Percentiles rank a stretch among this genome's conserved stretches.
Conservation (phyloP, 2,888 invertebrate species). For the Timema podura region DNA sequence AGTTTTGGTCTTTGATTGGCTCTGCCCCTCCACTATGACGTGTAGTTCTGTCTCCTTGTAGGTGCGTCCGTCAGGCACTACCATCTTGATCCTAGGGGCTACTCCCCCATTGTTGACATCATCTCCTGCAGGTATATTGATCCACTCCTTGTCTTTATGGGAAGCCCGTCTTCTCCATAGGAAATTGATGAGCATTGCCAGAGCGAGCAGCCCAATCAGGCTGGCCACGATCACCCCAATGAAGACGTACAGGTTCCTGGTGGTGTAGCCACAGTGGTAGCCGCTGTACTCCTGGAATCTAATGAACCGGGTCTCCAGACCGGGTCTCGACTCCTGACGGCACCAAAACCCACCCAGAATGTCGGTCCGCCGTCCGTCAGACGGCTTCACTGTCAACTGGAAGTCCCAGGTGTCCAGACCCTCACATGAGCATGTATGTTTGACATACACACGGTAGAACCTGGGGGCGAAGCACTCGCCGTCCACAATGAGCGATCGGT, state of each 20-base stretch:
- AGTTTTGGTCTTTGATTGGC: no score
- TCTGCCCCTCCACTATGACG: slow-evolving; percentile 80
- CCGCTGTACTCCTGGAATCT: slow-evolving; percentile 26
- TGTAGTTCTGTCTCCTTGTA: slow-evolving; percentile 83
- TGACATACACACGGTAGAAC: slow-evolving; percentile 56
- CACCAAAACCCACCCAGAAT: slow-evolving; percentile 24
- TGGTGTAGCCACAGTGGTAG: slow-evolving; percentile 23
- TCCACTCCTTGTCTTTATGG: slow-evolving; percentile 21
- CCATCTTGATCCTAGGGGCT: slow-evolving; percentile 21
- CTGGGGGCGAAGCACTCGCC: slow-evolving; percentile 52
- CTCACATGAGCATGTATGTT: slow-evolving; percentile 56
- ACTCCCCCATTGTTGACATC: slow-evolving; percentile 1
- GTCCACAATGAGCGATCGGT: slow-evolving; percentile 57
- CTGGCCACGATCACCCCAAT: slow-evolving; percentile 20
- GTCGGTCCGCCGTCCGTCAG: slow-evolving; percentile 18
- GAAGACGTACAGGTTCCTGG: slow-evolving; percentile 21
- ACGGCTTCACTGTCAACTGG: slow-evolving; percentile 33
- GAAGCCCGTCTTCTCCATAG: slow-evolving; percentile 20
- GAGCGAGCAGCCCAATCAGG: slow-evolving; percentile 13
- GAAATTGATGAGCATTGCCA: slow-evolving; percentile 20
- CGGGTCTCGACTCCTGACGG: slow-evolving; percentile 9
- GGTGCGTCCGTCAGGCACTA: slow-evolving; percentile 49
- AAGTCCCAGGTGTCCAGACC: slow-evolving; percentile 41
- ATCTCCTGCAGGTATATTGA: slow-evolving; percentile 26
- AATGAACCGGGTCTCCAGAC: slow-evolving; percentile 19